Evolutionary conservation across 2,797 vertebrate genomes (phyloP), one percentile per base, ranked within the genome.

Genomic region (Sebastes variabilis): DNA sequence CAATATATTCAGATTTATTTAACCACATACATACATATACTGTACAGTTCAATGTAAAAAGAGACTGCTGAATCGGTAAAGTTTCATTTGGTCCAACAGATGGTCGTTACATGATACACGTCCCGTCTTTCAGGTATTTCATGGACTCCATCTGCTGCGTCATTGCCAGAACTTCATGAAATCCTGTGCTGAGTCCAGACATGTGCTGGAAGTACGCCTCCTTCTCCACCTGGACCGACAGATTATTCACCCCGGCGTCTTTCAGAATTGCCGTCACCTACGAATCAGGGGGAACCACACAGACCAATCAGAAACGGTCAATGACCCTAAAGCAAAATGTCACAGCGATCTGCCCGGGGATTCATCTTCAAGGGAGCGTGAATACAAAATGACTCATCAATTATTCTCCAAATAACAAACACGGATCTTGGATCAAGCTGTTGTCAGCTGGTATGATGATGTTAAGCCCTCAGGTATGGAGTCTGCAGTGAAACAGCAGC

Each of bases 181-280:
- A 99, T 59, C 97, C 98, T 1, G 97, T 97, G 93, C 98, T 99
- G 20, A 99, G 97, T 74, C 98, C 98, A 0, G 98, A 99, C 98
- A 99, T 99, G 89, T 99, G 98, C 89, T 99, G 98, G 93, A 99
- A 99, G 90, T 99, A 99, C 1, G 98, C 97, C 79, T 99, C 98
- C 90, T 99, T 99, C 93, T 99, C 98, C 91, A 99, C 97, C 88
- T 99, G 98, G 29, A 99, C 94, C 1, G 97, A 98, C 86, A 99
- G 93, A 69, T 99, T 99, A 79, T 99, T 99, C 79, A 99, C 97
- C 0, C 98, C 98, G 1, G 96, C 97, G 73, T 99, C 98, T 94
- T 99, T 99, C 85, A 99, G 88, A 87, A 98, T 92, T 4, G 97
- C 95, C 29, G 97, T 98, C 86, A 99, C 97, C 98, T 99, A 85